Evolutionary conservation across 2,113 vertebrate species (phyloP).

Genomic region (Gadus chalcogrammus): DNA sequence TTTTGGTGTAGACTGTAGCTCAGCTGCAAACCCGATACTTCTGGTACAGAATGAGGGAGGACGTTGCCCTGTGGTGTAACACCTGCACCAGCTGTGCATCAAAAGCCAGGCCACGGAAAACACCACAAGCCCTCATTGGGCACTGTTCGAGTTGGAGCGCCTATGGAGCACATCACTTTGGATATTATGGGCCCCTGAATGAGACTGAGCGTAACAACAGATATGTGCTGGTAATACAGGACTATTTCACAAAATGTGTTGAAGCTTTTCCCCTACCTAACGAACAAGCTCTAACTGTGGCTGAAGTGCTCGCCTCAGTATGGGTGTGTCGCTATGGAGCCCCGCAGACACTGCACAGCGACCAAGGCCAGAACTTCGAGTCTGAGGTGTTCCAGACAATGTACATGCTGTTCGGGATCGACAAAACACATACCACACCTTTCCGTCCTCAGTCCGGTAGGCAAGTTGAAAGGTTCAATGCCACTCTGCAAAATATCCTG

Average conservation of each 20-base stretch:
- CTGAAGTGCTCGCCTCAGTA: slow-evolving; percentile 13
- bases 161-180: slow-evolving; percentile 24
- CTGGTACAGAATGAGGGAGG: no score
- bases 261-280: slow-evolving; percentile 15
- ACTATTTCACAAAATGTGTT: slow-evolving; percentile 40
- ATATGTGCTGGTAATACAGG: slow-evolving; percentile 1
- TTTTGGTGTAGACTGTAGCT: no score
- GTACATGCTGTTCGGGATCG: slow-evolving; percentile 18
- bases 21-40: no score
- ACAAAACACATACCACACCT: slow-evolving; percentile 10
- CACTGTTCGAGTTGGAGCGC: slow-evolving; percentile 11
- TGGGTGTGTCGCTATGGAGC: slow-evolving; percentile 32
- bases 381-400: slow-evolving; percentile 25
- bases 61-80: no score
- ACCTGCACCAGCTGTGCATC: neutral
- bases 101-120: slow-evolving; percentile 5
- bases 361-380: slow-evolving; percentile 14
- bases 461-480: no score
- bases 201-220: slow-evolving; percentile 7
- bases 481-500: no score
- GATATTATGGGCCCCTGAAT: slow-evolving; percentile 35
- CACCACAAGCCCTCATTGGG: slow-evolving; percentile 10
- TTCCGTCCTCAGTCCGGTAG: no score
- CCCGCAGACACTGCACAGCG: neutral
- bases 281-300: slow-evolving; percentile 14